These are phyloP conservation scores for Calosoma granatense DNA, from an alignment of 1,140 invertebrate genomes.

Conservation along the genomic window DNA sequence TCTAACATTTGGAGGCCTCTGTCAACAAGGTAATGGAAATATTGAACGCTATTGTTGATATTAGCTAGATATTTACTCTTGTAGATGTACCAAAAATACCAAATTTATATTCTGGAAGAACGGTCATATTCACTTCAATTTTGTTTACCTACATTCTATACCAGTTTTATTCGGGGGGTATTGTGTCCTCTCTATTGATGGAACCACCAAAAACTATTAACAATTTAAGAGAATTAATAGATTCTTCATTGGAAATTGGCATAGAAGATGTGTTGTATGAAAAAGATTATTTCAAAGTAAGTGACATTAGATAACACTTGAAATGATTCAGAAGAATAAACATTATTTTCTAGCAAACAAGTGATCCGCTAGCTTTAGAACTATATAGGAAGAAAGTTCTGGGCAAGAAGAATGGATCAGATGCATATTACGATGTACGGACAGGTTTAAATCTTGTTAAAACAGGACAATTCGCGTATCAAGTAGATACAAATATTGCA, in stretches of 20 bases:
- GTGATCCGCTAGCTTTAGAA: conserved; percentile 41
- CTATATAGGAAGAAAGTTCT: conserved; percentile 41
- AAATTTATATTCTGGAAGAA: conserved; percentile 37
- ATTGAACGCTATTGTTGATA: no score
- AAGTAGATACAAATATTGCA: conserved; percentile 47
- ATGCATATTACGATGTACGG: conserved; percentile 14
- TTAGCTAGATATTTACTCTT: conserved; percentile 29
- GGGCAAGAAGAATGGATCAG: conserved; percentile 21
- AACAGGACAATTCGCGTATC: conserved; percentile 45
- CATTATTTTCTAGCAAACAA: conserved; percentile 38
- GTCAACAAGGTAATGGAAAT: conserved; percentile 36
- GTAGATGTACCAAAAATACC: conserved; percentile 21
- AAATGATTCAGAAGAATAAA: background rate
- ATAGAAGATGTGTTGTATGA: conserved; percentile 52
- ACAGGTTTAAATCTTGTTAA: background rate
- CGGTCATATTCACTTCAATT: conserved; percentile 47
- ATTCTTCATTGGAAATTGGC: conserved; percentile 48
- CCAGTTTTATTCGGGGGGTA: conserved; percentile 63
- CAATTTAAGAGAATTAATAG: conserved; percentile 45
- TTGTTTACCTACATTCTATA: conserved; percentile 54
- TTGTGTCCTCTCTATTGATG: conserved; percentile 59
- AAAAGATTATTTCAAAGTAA: conserved; percentile 49
- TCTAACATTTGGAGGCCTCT: conserved; percentile 34
- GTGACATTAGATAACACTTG: conserved; percentile 11
- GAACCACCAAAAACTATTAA: conserved; percentile 51